phyloP scores from a whole-genome alignment of 2,888 invertebrate species.

The Hesperia comma region DNA sequence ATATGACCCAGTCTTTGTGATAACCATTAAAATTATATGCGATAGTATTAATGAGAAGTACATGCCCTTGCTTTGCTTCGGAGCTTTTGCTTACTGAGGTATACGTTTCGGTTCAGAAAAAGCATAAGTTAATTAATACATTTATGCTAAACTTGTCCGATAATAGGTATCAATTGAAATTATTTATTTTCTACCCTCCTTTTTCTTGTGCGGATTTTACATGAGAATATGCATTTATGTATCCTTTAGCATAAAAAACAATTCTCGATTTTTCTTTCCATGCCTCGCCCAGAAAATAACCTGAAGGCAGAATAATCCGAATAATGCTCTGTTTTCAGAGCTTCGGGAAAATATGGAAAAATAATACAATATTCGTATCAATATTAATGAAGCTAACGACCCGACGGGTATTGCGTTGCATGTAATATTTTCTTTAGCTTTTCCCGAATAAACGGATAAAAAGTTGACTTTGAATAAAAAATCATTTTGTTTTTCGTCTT shows the following conservation, averaged over 20 bases:
- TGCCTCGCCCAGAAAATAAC: constrained; percentile 38
- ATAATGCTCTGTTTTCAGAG: constrained; percentile 44
- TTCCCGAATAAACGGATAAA: constrained; percentile 6
- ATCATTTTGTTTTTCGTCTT: background rate
- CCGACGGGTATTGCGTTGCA: constrained; percentile 6
- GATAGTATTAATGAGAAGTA: too few relatives aligned
- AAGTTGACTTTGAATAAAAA: constrained; percentile 15
- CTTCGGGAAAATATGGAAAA: constrained; percentile 40
- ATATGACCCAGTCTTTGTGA: constrained; percentile 14
- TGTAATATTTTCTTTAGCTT: constrained; percentile 14
- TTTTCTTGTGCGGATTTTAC: background rate
- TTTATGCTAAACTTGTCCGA: too few relatives aligned
- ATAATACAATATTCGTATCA: constrained; percentile 37
- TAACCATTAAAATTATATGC: constrained; percentile 1
- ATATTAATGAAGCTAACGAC: constrained; percentile 43
- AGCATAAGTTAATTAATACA: too few relatives aligned
- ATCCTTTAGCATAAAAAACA: constrained; percentile 17
- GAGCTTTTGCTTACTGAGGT: too few relatives aligned
- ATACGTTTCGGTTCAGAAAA: too few relatives aligned
- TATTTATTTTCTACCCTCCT: too few relatives aligned
- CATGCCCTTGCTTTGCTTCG: too few relatives aligned
- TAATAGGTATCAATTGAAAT: too few relatives aligned
- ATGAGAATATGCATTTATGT: constrained; percentile 10
- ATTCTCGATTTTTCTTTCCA: constrained; percentile 22
- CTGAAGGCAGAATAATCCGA: constrained; percentile 49